Conservation (phyloP, 2,888 invertebrate species). For the Axea sp. region DNA sequence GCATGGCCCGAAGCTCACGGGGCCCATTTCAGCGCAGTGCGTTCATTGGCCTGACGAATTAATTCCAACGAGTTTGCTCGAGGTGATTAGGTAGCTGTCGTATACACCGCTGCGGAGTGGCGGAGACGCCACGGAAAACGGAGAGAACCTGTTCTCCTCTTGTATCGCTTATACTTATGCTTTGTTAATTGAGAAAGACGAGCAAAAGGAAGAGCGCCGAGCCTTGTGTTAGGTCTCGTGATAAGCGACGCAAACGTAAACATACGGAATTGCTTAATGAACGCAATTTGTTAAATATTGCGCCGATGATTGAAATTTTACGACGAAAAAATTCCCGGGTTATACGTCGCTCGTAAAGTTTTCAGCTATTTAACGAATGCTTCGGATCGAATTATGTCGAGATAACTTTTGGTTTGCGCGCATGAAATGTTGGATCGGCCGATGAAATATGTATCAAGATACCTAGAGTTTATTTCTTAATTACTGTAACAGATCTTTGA, state of each 20-base stretch:
- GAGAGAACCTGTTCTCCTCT: conserved; percentile 70
- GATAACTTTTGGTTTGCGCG: too few species aligned
- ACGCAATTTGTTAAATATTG: conserved; percentile 53
- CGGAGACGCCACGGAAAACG: conserved; percentile 71
- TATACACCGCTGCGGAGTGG: conserved; percentile 59
- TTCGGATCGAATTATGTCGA: neutral
- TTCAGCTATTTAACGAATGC: conserved; percentile 1
- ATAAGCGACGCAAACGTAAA: conserved; percentile 44
- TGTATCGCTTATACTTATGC: conserved; percentile 58
- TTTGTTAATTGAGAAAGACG: conserved; percentile 58
- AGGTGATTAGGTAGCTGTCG: conserved; percentile 74
- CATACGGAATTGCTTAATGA: conserved; percentile 46
- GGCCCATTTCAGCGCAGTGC: conserved; percentile 73
- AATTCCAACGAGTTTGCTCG: conserved; percentile 78
- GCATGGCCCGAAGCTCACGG: conserved; percentile 66
- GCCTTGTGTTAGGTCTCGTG: conserved; percentile 16
- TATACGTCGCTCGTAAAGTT: conserved; percentile 19
- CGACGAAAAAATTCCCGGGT: conserved; percentile 22
- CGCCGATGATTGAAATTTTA: conserved; percentile 47
- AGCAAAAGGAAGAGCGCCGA: conserved; percentile 25
- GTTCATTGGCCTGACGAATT: conserved; percentile 79
- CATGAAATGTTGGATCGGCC: too few species aligned
- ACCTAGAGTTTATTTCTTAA: too few species aligned
- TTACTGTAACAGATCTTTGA: too few species aligned
- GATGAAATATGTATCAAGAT: too few species aligned